These are phyloP conservation scores for Melanotaenia pygmaea DNA, from an alignment of 2,797 vertebrate genomes.

Conservation along the genomic window DNA sequence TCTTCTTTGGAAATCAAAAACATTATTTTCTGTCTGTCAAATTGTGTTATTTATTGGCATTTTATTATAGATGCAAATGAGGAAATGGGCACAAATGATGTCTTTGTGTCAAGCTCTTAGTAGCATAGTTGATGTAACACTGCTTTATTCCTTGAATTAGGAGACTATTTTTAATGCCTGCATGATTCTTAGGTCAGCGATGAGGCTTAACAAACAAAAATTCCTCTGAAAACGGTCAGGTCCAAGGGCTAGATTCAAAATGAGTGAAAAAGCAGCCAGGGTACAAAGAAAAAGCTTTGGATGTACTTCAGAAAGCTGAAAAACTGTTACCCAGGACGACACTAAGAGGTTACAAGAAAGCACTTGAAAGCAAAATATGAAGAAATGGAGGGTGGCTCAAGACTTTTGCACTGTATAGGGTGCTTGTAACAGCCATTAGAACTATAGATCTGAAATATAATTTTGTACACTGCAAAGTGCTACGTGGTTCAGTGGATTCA, in stretches of 20 bases:
- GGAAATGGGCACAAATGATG: neutral
- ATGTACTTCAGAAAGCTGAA: neutral
- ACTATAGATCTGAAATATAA: neutral
- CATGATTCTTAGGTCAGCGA: neutral
- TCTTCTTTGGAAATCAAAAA: neutral
- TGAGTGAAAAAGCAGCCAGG: neutral
- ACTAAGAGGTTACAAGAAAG: no score
- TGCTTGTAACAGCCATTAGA: neutral
- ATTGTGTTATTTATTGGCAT: neutral
- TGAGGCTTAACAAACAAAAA: neutral
- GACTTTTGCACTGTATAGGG: neutral
- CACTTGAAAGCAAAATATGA: no score
- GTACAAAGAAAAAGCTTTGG: no score
- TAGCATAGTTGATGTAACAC: no score
- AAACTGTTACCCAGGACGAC: neutral
- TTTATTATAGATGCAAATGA: neutral
- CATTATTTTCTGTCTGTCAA: neutral
- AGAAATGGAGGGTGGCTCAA: constrained; percentile 20
- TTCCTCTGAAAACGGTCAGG: neutral
- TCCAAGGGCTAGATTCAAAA: neutral
- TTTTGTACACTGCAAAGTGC: neutral
- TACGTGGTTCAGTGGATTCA: neutral
- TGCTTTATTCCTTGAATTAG: no score
- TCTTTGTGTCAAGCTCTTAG: neutral
- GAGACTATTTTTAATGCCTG: no score